A percentile compares a stretch with the other conserved stretches of the same genome.
These are phyloP conservation scores for Pempheris klunzingeri DNA, from an alignment of 2,797 vertebrate genomes.

Conservation along the genomic window DNA sequence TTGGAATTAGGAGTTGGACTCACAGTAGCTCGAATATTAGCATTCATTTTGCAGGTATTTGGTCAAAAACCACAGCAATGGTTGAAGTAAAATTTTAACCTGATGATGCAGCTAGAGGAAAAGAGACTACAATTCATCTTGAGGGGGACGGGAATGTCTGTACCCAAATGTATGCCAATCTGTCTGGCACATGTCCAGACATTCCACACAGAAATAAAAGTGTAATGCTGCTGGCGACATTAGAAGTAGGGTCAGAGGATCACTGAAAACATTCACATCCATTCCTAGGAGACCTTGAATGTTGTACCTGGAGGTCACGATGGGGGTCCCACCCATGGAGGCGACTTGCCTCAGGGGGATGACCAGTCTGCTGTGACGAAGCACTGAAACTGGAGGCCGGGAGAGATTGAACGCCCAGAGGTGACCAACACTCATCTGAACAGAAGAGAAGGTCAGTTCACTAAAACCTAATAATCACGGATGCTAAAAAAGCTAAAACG, in stretches of 20 bases:
- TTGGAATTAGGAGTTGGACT: no score
- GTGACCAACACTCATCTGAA: constrained; percentile 89
- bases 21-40: not conserved
- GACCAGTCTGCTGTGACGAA: constrained; percentile 79
- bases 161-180: not conserved
- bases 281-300: not conserved
- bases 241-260: not conserved
- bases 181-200: not conserved
- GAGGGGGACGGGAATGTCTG: not conserved
- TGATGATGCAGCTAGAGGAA: not conserved
- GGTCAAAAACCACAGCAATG: no score
- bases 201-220: not conserved
- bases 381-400: constrained; percentile 83
- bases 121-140: not conserved
- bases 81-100: not conserved
- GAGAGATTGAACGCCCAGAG: constrained; percentile 84
- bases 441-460: not conserved
- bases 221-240: not conserved
- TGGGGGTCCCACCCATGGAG: constrained; percentile 66
- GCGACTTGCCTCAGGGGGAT: constrained; percentile 79
- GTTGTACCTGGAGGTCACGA: constrained; percentile 76
- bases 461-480: not conserved
- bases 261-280: not conserved
- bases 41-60: no score
- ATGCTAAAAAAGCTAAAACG: not conserved